Evolutionary conservation across 1,140 invertebrate genomes (phyloP), one percentile per base, ranked within the genome.

Genomic region (Formica selysi): DNA sequence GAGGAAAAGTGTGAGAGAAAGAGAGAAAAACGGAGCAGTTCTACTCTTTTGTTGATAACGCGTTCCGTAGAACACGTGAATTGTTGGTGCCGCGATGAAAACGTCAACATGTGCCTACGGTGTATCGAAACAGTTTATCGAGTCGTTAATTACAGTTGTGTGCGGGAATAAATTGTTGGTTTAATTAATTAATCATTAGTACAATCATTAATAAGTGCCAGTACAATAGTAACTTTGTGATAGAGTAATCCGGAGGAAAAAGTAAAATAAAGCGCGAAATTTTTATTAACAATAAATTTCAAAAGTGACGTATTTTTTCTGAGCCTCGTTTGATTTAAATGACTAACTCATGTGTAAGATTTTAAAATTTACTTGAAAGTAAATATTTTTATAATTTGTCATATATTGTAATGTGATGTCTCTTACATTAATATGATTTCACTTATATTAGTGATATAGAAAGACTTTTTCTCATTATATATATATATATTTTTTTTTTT

Each of bases 81-180:
- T 74, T 83, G 48, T 48, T 61, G 78, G 38, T 36, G 38, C 3
- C 38, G 54, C 51, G 51, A 81, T 81, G 54, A 61, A 61, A 61
- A 62, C 57, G 36, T 83, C 54, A 73, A 71, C 67, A n/a, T 44
- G 68, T n/a, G n/a, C 7, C 32, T 7, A n/a, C 1, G 44, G n/a
- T 16, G 48, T 57, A 10, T 81, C 65, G 26, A 61, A 32, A 44
- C 51, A 8, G 38, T 48, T 48, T 13, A 16, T 61, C 19, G 38
- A 44, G 32, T 74, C 16, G 68, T 36, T 48, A 61, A 74, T 73
- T 48, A 26, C 4, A 36, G 10, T 59, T 13, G 26, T 61, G 57
- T 11, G 26, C 26, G 26, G 3, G 10, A 57, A n/a, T 81, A 36
- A 44, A 61, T 32, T 29, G 38, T 48, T 61, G 38, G 38, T 13